Base-by-base conservation (phyloP, 2,113 vertebrate genomes). In the Pituophis catenifer region DNA sequence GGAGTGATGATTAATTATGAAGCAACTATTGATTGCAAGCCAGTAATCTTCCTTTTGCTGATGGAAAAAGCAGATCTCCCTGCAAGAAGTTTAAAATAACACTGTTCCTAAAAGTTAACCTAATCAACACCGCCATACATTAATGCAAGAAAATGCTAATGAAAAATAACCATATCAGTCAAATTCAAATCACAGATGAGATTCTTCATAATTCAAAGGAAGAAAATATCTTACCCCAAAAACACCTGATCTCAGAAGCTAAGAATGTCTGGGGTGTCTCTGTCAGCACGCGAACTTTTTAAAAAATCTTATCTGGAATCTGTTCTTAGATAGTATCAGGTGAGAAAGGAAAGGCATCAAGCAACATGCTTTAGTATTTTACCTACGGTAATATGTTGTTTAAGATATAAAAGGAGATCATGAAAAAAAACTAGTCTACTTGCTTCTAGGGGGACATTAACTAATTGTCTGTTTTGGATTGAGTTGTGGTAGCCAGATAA, bases 1-100 rank as follows among this genome's bases (percentile, higher is more conserved):
- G 93, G 90, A 58, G 23, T 54, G 8, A 88, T 88, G 93, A 97
- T 91, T 94, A 97, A 96, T 75, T 93, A 94, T 96, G 96, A 97
- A 96, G 88, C 87, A 88, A 94, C 0, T 0, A 48, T 85, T 96
- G 95, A 96, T 94, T 94, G 12, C 0, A 62, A 0, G 93, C 95
- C 95, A 97, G 95, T 21, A 91, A 86, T 96, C 13, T 44, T 92
- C 0, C n/a, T 91, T 92, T 92, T 95, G 95, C 95, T 95, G 96
- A 88, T 95, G 96, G 96, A 94, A 95, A 96, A 96, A 91, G 62
- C 26, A 44, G 26, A 52, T 62, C 90, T 8, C 3, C 86, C 95
- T 95, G 91, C 94, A 90, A 95, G 95, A 95, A 90, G 91, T 92
- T 94, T 96, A 96, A 95, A 88, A 89, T 90, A 55, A 58, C 52